phyloP scores from a whole-genome alignment of 1,140 invertebrate species.

The Drosophila elegans region DNA sequence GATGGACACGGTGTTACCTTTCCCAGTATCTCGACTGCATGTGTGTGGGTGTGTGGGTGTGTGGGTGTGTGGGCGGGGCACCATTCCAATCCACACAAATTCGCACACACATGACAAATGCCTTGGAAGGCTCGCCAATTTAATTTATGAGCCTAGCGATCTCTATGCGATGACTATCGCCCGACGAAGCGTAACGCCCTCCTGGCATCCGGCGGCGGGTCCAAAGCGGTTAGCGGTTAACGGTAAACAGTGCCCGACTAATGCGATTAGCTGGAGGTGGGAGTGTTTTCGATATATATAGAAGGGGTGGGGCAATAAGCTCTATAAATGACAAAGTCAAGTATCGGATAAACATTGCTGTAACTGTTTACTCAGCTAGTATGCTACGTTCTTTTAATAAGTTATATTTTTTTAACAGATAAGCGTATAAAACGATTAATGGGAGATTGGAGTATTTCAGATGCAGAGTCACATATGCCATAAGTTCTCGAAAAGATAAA shows the following conservation, averaged over 20 bases:
- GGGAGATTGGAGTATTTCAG: too few species aligned
- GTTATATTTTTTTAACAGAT: too few species aligned
- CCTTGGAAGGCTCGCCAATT: constrained; percentile 39
- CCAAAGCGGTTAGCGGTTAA: constrained; percentile 20
- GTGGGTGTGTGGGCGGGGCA: constrained; percentile 31
- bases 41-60: constrained; percentile 22
- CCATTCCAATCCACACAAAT: constrained; percentile 25
- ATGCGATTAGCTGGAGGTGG: constrained; percentile 26
- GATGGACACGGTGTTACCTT: constrained; percentile 64
- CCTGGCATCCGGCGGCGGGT: constrained; percentile 27
- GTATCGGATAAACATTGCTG: too few species aligned
- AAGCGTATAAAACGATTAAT: too few species aligned
- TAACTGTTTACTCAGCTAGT: too few species aligned
- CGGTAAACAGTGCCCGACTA: constrained; percentile 36
- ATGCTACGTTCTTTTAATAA: too few species aligned
- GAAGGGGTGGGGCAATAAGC: too few species aligned
- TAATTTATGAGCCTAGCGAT: constrained; percentile 67
- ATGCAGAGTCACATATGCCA: too few species aligned
- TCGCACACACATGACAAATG: constrained; percentile 60
- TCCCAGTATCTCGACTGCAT: constrained; percentile 3
- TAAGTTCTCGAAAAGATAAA: too few species aligned
- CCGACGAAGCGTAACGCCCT: constrained; percentile 64
- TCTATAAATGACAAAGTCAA: neutral
- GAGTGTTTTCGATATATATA: neutral
- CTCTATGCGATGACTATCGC: constrained; percentile 59